These are phyloP conservation scores for Kryptopterus vitreolus DNA, from an alignment of 2,797 vertebrate species.

Conservation along the genomic window DNA sequence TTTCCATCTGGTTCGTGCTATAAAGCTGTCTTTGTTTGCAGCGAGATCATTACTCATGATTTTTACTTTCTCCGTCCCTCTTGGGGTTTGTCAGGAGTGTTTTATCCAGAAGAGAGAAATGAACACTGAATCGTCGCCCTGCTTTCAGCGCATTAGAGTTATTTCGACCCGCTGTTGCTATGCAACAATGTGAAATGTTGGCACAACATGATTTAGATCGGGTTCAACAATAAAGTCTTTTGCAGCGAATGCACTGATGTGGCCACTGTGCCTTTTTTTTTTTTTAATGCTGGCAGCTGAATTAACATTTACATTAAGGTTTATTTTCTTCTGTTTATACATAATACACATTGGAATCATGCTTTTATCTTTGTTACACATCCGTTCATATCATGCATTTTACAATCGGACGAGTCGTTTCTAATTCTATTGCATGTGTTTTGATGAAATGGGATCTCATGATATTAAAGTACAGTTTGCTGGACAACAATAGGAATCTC, in stretches of 20 bases:
- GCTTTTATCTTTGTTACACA: constrained; percentile 26
- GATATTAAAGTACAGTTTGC: not conserved
- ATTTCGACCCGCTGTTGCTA: constrained; percentile 61
- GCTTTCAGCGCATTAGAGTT: constrained; percentile 57
- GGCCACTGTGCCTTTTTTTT: constrained; percentile 46
- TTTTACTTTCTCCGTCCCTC: constrained; percentile 54
- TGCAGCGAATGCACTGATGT: constrained; percentile 45
- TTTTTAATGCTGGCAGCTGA: constrained; percentile 51
- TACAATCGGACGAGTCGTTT: not conserved
- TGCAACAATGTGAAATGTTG: constrained; percentile 64
- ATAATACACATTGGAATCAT: constrained; percentile 20
- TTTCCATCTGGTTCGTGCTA: constrained; percentile 59
- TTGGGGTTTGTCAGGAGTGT: constrained; percentile 57
- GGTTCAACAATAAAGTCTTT: constrained; percentile 58
- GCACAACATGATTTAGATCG: constrained; percentile 63
- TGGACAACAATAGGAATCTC: not conserved
- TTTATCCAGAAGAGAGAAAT: constrained; percentile 60
- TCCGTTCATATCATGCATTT: not conserved
- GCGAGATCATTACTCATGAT: constrained; percentile 58
- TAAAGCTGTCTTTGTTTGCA: constrained; percentile 55
- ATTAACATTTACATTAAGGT: constrained; percentile 1
- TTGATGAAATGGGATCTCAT: not conserved
- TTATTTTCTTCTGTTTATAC: not conserved
- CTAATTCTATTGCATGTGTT: not conserved
- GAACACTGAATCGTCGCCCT: constrained; percentile 57